phyloP scores from a whole-genome alignment of 2,113 vertebrate species.

The Rhombomys opimus region DNA sequence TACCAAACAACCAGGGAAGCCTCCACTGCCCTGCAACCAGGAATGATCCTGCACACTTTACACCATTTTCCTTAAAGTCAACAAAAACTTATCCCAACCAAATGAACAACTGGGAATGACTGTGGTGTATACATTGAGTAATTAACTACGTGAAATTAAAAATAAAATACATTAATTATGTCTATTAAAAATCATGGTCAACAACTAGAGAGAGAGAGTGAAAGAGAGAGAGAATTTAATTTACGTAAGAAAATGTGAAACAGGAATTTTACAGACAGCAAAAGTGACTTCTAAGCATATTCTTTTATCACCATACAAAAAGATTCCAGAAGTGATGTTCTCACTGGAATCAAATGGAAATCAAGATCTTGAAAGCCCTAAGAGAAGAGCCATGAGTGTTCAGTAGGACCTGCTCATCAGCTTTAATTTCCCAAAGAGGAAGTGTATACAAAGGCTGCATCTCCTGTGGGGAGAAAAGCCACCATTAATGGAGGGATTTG shows the following conservation, averaged over 20 bases:
- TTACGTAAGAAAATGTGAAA: not conserved
- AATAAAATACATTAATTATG: not conserved
- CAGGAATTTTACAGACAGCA: slow-evolving; percentile 38
- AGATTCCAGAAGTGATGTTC: slow-evolving; percentile 49
- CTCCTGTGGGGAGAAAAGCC: not conserved
- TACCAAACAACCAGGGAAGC: not conserved
- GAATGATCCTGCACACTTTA: not conserved
- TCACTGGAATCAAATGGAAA: not conserved
- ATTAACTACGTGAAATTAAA: not conserved
- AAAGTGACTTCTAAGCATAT: slow-evolving; percentile 57
- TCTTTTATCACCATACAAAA: slow-evolving; percentile 27
- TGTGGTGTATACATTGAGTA: not conserved
- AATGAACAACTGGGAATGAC: not conserved
- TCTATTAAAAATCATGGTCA: not conserved
- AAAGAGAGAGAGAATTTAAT: not conserved
- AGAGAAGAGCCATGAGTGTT: not conserved
- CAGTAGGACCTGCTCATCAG: not conserved
- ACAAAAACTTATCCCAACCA: slow-evolving; percentile 16
- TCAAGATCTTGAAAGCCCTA: not conserved
- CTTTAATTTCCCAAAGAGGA: not conserved
- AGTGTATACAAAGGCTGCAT: not conserved
- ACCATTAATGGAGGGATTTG: not conserved
- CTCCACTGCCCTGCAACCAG: not conserved
- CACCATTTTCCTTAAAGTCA: not conserved
- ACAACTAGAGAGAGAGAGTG: not conserved